Conservation (phyloP, 2,888 invertebrate genomes). For the Stictocephala bisonia region DNA sequence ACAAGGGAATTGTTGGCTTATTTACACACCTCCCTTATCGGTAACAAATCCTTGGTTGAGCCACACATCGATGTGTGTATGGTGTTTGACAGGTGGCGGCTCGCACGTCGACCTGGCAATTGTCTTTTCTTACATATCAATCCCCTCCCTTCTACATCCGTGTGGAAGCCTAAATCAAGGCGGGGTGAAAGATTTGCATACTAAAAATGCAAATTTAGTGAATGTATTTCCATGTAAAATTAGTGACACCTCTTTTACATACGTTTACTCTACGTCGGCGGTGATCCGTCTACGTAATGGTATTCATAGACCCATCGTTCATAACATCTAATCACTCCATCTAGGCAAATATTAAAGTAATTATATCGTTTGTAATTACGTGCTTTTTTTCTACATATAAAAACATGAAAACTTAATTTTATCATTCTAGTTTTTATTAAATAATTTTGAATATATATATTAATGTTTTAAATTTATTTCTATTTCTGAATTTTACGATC, state of each 20-base stretch:
- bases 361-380: no score
- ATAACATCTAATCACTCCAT: no score
- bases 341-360: no score
- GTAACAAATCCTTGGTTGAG: slow-evolving; percentile 18
- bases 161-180: slow-evolving; percentile 33
- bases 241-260: slow-evolving; percentile 39
- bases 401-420: no score
- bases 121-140: slow-evolving; percentile 33
- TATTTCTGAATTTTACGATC: no score
- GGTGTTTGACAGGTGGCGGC: neutral
- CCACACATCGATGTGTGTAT: neutral
- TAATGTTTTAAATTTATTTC: no score
- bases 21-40: slow-evolving; percentile 23
- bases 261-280: slow-evolving; percentile 28
- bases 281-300: slow-evolving; percentile 35
- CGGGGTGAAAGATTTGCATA: slow-evolving; percentile 28
- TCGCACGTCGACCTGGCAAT: neutral
- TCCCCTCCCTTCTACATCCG: neutral
- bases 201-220: slow-evolving; percentile 39
- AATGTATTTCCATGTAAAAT: slow-evolving; percentile 40
- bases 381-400: no score
- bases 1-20: slow-evolving; percentile 35
- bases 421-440: no score
- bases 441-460: no score
- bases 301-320: slow-evolving; percentile 34